phyloP scores from a whole-genome alignment of 2,113 vertebrate species.

The Numenius arquata region DNA sequence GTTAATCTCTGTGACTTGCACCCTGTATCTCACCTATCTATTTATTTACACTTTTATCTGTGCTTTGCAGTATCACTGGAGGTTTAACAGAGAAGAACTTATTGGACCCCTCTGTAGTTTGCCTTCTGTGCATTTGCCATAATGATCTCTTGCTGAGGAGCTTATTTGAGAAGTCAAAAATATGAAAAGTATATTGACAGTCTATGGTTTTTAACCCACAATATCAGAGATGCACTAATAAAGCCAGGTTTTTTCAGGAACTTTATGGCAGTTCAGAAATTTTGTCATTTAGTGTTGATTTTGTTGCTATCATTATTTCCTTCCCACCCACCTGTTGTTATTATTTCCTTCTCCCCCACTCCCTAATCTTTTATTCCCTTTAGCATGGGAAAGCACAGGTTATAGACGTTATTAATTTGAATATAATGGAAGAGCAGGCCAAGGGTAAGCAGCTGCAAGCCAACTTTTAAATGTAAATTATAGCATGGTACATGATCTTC shows the following conservation, averaged over 20 bases:
- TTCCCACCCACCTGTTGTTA: background rate
- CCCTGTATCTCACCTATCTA: background rate
- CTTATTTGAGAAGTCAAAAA: slow-evolving; percentile 14
- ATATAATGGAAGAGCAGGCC: slow-evolving; percentile 44
- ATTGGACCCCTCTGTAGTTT: slow-evolving; percentile 35
- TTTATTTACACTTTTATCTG: slow-evolving; percentile 29
- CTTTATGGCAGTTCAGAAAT: background rate
- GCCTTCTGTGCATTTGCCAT: slow-evolving; percentile 15
- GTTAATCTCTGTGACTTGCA: slow-evolving; percentile 33
- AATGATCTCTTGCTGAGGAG: background rate
- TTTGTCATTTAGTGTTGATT: background rate
- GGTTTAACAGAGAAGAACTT: slow-evolving; percentile 30
- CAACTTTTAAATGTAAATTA: slow-evolving; percentile 45
- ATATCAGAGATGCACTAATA: background rate
- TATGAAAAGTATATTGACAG: background rate
- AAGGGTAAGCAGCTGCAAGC: slow-evolving; percentile 32
- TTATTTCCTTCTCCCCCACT: background rate
- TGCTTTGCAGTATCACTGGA: slow-evolving; percentile 17
- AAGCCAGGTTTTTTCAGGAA: background rate
- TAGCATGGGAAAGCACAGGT: background rate
- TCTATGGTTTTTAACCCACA: slow-evolving; percentile 26
- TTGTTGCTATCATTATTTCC: background rate
- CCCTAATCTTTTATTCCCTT: background rate
- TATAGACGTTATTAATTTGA: background rate
- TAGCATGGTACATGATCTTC: slow-evolving; percentile 12